Evolutionary conservation across 2,797 vertebrate genomes (phyloP), one percentile per base, ranked within the genome.

Genomic region (Streptopelia turtur): DNA sequence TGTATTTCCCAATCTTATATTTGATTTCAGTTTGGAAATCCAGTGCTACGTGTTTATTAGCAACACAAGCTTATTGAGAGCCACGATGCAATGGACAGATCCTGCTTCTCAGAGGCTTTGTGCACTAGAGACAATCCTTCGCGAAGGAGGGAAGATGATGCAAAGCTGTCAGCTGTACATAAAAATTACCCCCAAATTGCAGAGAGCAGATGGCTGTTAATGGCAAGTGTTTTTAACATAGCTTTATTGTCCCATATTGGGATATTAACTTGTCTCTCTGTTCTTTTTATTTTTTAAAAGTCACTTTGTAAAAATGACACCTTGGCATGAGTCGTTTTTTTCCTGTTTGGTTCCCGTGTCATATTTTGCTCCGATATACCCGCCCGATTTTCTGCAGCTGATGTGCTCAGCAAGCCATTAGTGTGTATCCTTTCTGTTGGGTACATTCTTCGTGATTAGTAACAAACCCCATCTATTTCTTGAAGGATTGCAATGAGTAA

Each of bases 151-250:
- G 85, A 82, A 87, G 89, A 94, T 35, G 83, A 95, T 79, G 69
- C 94, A 95, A 94, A 96, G 56, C 95, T 96, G 97, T 97, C 95
- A 97, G 64, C 89, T 88, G 78, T 94, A 96, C 91, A 91, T 95
- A 97, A 96, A 97, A 93, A 97, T 97, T 96, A 83, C 91, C 92
- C 92, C 95, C 68, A 90, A 94, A 94, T 65, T 94, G 95, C 84
- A 91, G 87, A 90, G 63, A 97, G 52, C 97, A 98, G 97, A 97
- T 98, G 97, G 96, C 89, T 77, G 89, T 95, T 98, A 96, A 97
- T 96, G 94, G 96, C 95, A 96, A 97, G 87, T 96, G 95, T 97
- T 98, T 96, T 96, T 96, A 97, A 96, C 86, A 52, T 82, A 83
- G 80, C 87, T 97, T 97, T 97, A 97, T 97, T 96, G 93, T 96